Evolutionary conservation across 2,797 vertebrate genomes (phyloP).

Genomic region (Chaetophractus vellerosus): DNA sequence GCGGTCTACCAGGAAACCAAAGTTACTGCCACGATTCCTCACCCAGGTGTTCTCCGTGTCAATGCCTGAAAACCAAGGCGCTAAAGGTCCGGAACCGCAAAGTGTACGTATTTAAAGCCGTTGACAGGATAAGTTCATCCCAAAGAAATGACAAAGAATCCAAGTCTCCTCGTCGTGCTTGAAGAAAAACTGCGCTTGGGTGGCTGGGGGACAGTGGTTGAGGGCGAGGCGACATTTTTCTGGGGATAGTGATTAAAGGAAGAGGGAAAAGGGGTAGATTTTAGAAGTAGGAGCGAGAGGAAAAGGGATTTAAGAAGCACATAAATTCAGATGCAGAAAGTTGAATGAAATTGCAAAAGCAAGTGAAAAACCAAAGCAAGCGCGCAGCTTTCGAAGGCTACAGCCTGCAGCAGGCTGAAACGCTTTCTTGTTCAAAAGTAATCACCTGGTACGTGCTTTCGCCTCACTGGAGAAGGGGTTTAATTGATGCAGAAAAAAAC

Average conservation of each 20-base stretch:
- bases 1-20: background rate
- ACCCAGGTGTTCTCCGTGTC: background rate
- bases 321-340: background rate
- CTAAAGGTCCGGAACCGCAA: background rate
- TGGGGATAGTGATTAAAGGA: background rate
- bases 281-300: background rate
- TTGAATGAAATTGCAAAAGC: background rate
- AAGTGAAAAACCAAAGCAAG: background rate
- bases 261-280: background rate
- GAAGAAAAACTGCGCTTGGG: background rate
- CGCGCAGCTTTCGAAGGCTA: accelerated
- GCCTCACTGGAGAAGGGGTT: background rate
- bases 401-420: background rate
- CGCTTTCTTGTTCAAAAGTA: accelerated
- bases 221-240: background rate
- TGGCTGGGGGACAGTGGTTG: background rate
- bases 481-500: background rate
- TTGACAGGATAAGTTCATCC: background rate
- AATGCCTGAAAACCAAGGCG: background rate
- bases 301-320: background rate
- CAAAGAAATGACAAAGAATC: background rate
- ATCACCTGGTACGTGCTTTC: background rate
- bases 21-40: background rate
- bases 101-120: background rate
- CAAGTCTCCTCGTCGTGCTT: background rate